phyloP scores from a whole-genome alignment of 2,888 invertebrate species.

The Andrena flavipes region DNA sequence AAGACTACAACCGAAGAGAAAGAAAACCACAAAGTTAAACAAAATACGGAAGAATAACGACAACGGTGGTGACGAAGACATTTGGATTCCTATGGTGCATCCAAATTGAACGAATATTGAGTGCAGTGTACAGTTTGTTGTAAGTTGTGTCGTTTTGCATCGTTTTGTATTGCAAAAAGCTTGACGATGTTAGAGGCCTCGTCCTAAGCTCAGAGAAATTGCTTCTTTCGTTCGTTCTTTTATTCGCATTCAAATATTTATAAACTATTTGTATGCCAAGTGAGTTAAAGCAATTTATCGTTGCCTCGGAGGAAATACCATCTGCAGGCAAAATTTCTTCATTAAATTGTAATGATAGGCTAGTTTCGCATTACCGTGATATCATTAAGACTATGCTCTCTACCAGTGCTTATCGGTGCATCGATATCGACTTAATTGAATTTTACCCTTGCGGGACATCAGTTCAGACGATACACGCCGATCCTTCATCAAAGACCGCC shows the following conservation, averaged over 20 bases:
- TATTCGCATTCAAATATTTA: too few relatives aligned
- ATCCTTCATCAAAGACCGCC: slow-evolving; percentile 64
- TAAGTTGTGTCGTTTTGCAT: too few relatives aligned
- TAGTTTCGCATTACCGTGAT: neutral
- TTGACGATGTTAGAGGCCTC: too few relatives aligned
- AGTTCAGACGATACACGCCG: slow-evolving; percentile 57
- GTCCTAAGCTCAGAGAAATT: neutral
- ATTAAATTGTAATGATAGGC: slow-evolving; percentile 24
- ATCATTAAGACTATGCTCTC: slow-evolving; percentile 19
- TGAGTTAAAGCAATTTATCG: neutral
- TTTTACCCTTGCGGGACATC: slow-evolving; percentile 62
- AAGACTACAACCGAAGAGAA: too few relatives aligned
- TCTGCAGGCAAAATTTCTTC: slow-evolving; percentile 20
- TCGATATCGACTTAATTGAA: slow-evolving; percentile 65
- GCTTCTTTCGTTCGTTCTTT: neutral
- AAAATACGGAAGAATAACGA: too few relatives aligned
- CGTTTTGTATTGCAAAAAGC: too few relatives aligned
- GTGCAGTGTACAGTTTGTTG: too few relatives aligned
- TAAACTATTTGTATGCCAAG: too few relatives aligned
- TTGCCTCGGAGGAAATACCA: neutral
- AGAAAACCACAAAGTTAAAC: too few relatives aligned
- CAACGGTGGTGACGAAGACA: too few relatives aligned
- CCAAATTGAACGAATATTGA: too few relatives aligned
- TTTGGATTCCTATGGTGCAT: too few relatives aligned
- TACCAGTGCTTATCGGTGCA: slow-evolving; percentile 42